These are phyloP conservation scores for Arion vulgaris DNA, from an alignment of 1,140 invertebrate species.

Conservation along the genomic window DNA sequence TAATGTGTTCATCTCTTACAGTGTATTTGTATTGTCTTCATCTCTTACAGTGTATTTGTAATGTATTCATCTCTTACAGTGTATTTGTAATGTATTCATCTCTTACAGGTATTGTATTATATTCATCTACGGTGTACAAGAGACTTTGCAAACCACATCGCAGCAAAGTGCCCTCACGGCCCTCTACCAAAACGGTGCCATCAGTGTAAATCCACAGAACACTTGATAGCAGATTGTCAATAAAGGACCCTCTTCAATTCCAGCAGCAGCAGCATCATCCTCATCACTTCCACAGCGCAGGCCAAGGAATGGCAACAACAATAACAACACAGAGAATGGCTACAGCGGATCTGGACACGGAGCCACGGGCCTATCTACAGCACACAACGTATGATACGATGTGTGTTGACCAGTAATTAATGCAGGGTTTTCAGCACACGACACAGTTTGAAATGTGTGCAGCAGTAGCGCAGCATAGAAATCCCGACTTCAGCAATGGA, in stretches of 20 bases:
- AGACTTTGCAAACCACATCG: slow-evolving; percentile 91
- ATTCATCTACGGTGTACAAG: no score
- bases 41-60: no score
- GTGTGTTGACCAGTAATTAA: background rate
- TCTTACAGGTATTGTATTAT: slow-evolving; percentile 85
- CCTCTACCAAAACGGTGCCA: slow-evolving; percentile 92
- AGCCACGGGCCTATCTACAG: slow-evolving; percentile 7
- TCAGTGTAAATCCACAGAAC: slow-evolving; percentile 87
- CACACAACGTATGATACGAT: slow-evolving; percentile 27
- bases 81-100: no score
- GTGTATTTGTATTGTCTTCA: no score
- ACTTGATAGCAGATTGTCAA: slow-evolving; percentile 90
- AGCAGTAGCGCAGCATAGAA: background rate
- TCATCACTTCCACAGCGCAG: slow-evolving; percentile 9
- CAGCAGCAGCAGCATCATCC: slow-evolving; percentile 23
- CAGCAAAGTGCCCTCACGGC: slow-evolving; percentile 86
- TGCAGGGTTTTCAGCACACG: slow-evolving; percentile 14
- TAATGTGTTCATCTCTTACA: no score
- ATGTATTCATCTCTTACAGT: no score
- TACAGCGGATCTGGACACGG: slow-evolving; percentile 36
- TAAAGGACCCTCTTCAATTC: slow-evolving; percentile 36
- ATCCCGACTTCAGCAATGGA: background rate
- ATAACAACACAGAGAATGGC: slow-evolving; percentile 40
- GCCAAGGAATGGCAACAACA: slow-evolving; percentile 37
- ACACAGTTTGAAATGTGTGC: background rate